Percentiles rank a stretch among this genome's conserved stretches.
phyloP scores from a whole-genome alignment of 2,797 vertebrate species.

The Urosaurus nigricauda region DNA sequence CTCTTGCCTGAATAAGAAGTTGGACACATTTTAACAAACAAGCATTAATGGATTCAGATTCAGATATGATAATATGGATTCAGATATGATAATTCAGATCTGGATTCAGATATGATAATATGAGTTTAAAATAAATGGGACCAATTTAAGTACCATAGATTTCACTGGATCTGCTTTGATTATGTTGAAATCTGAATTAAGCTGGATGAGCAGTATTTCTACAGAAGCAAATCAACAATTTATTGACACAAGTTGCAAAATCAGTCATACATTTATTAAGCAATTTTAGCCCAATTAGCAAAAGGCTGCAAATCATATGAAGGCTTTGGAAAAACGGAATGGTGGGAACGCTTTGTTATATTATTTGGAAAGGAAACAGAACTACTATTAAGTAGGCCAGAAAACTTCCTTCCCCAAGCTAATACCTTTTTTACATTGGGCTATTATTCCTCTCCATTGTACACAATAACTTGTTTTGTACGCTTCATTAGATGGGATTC shows the following conservation, averaged over 20 bases:
- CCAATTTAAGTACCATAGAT: not conserved
- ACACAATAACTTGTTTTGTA: not conserved
- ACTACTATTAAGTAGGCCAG: not conserved
- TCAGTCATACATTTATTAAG: not conserved
- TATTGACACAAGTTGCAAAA: not conserved
- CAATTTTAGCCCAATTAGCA: not conserved
- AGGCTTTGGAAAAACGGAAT: not conserved
- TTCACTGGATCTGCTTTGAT: not conserved
- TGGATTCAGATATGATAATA: not conserved
- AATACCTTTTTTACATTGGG: not conserved
- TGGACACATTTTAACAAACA: not conserved
- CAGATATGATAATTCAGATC: not conserved
- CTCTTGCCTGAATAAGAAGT: not conserved
- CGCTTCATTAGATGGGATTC: too few species aligned
- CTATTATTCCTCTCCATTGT: not conserved
- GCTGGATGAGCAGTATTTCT: not conserved
- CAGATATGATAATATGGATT: not conserved
- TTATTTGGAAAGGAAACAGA: not conserved
- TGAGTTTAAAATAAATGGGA: not conserved
- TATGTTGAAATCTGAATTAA: not conserved
- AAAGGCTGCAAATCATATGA: not conserved
- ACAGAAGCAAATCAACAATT: not conserved
- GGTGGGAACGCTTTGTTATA: not conserved
- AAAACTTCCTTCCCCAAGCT: not conserved
- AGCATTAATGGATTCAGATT: not conserved